Base-by-base conservation (phyloP, 2,797 vertebrate species). In the Helarctos malayanus region DNA sequence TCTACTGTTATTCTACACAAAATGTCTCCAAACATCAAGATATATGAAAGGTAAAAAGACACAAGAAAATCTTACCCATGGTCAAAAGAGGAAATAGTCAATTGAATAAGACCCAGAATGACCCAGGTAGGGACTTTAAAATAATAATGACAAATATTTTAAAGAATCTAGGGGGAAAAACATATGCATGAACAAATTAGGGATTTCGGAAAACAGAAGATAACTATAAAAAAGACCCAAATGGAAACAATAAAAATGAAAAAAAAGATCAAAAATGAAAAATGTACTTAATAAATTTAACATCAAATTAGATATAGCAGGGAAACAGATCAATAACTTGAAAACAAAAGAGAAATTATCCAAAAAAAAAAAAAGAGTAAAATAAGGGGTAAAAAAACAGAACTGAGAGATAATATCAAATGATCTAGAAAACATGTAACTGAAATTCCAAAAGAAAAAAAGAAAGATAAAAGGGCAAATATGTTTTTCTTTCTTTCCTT, bases 271-370 rank as follows among this genome's bases (percentile, higher is more conserved):
- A 63, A 75, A 49, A 75, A 15, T 63, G 2, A 75, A 54, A 27
- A 75, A n/a, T 76, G 29, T 49, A 81, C 57, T 83, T 83, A 89
- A 76, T 65, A 63, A 32, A 76, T 35, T 68, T 83, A 47, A 76
- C 59, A 83, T 54, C 32, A 94, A 68, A 68, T n/a, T 83, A 76
- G 49, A 94, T 56, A 76, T 10, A 13, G 10, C 54, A 88, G 19
- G n/a, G 4, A 89, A 89, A 52, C 2, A 76, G 49, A 47, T 38
- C 41, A 23, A 73, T 57, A 25, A 32, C 29, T 76, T 57, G 38
- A 89, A 94, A 21, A 76, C 38, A 89, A 89, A 68, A 47, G 29
- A 89, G 23, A 89, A 84, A 89, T 75, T 76, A 89, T 5, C 38
- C 35, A 89, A 73, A 82, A 35, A 45, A 63, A 57, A 38, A 47